Evolutionary conservation across 2,797 vertebrate genomes (phyloP).

Genomic region (Myotis pilosus): DNA sequence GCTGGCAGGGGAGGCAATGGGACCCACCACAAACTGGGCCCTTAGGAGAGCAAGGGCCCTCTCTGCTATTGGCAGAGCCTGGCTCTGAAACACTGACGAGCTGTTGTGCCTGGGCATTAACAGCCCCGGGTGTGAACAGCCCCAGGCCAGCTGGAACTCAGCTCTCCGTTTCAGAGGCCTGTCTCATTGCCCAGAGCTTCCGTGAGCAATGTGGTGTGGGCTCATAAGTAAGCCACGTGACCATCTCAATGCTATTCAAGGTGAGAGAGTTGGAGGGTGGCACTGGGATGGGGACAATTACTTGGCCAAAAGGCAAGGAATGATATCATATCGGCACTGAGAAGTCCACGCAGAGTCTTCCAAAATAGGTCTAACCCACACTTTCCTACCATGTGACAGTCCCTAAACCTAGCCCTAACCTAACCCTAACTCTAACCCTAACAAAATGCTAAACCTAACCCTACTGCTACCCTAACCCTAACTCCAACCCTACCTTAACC

Average conservation of each 20-base stretch:
- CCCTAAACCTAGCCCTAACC: not conserved
- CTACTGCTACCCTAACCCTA: too few relatives aligned
- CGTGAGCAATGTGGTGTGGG: not conserved
- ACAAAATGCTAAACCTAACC: too few relatives aligned
- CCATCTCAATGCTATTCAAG: conserved; percentile 25
- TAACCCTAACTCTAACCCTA: too few relatives aligned
- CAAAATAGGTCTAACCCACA: not conserved
- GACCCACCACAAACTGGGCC: fast-evolving
- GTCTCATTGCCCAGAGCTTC: conserved; percentile 14
- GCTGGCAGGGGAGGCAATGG: not conserved
- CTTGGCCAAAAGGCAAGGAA: conserved; percentile 44
- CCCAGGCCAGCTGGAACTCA: conserved; percentile 30
- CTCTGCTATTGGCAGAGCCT: not conserved
- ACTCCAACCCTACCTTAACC: too few relatives aligned
- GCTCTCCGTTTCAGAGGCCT: not conserved
- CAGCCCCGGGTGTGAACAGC: not conserved
- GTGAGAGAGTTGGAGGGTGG: conserved; percentile 32
- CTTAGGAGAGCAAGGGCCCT: not conserved
- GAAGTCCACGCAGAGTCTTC: not conserved
- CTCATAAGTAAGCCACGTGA: not conserved
- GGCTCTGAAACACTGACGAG: not conserved
- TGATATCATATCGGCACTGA: not conserved
- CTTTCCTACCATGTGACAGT: not conserved
- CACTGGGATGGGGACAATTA: not conserved
- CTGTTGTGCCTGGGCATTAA: not conserved